Percentiles rank a stretch among this genome's conserved stretches.
These are phyloP conservation scores for Notolabrus celidotus DNA, from an alignment of 2,797 vertebrate species.

Conservation along the genomic window DNA sequence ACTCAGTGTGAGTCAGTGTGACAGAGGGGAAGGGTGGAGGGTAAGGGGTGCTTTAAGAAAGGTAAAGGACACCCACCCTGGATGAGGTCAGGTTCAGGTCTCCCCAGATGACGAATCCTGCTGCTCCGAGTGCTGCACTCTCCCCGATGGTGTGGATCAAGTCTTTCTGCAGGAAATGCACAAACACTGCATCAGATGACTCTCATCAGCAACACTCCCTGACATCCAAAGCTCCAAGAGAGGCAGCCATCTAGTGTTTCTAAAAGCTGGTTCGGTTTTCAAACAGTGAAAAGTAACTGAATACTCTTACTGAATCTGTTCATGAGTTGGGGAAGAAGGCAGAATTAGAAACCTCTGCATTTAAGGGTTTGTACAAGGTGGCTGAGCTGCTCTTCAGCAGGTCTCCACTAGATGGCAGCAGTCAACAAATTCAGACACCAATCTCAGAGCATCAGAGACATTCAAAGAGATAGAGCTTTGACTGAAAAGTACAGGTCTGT, in stretches of 20 bases:
- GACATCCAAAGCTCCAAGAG: background rate
- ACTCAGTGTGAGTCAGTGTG: background rate
- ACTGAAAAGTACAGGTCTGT: no score
- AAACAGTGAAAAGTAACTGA: background rate
- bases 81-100: constrained; percentile 88
- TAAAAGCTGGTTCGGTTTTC: background rate
- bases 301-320: no score
- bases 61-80: constrained; percentile 67
- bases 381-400: background rate
- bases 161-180: constrained; percentile 80
- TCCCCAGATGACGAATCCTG: constrained; percentile 87
- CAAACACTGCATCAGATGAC: background rate
- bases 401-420: constrained; percentile 32
- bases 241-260: background rate
- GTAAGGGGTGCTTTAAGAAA: background rate
- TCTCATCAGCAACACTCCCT: background rate
- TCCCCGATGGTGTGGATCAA: constrained; percentile 86
- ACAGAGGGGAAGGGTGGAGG: background rate
- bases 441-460: background rate
- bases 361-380: background rate
- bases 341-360: background rate
- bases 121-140: constrained; percentile 87
- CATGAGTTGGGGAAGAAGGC: no score
- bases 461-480: no score
- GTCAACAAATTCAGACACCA: no score